Evolutionary conservation across 2,888 invertebrate genomes (phyloP).

Genomic region (Eupithecia dodoneata): DNA sequence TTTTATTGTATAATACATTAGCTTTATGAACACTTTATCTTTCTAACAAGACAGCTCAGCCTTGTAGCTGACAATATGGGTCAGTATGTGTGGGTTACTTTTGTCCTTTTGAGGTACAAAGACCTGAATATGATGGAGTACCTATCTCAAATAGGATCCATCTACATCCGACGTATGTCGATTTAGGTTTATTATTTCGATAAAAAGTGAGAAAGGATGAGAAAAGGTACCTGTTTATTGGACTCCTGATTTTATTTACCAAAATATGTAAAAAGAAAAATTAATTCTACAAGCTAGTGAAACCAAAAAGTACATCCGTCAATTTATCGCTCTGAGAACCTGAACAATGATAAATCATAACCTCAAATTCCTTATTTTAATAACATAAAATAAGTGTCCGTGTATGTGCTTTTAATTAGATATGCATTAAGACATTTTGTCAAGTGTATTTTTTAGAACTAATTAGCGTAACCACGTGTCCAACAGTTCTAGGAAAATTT

Average conservation of each 20-base stretch:
- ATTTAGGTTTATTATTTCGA: neutral
- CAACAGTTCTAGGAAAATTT: no score
- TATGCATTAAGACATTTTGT: no score
- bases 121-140: neutral
- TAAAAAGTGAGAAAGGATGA: neutral
- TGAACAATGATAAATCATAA: no score
- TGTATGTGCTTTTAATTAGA: no score
- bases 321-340: no score
- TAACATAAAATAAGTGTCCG: no score
- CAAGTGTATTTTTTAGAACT: no score
- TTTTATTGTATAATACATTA: neutral
- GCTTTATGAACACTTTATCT: neutral
- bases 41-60: neutral
- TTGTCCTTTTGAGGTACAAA: neutral
- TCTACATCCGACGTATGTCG: neutral
- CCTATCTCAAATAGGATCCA: neutral
- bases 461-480: no score
- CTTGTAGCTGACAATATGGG: slow-evolving; percentile 22
- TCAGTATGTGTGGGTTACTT: slow-evolving; percentile 8
- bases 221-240: neutral
- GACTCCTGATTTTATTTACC: neutral
- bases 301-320: neutral
- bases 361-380: no score
- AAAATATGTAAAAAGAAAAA: neutral
- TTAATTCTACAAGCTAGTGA: neutral